A percentile compares a stretch with the other conserved stretches of the same genome.
Conservation (phyloP, 2,797 vertebrate species). For the Triplophysa yarkandensis region DNA sequence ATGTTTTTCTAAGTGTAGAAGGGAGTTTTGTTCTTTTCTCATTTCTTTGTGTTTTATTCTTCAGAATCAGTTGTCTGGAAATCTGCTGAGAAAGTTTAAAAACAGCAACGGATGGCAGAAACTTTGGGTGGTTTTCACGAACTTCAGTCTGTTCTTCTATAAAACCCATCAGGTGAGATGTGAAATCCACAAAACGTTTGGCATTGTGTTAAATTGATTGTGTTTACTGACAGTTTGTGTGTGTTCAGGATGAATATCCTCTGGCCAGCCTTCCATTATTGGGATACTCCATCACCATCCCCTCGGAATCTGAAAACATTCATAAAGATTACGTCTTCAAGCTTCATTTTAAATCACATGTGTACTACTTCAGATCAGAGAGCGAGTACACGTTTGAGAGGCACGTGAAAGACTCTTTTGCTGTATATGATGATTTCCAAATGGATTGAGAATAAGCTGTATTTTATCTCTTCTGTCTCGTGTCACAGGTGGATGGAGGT, state of each 20-base stretch:
- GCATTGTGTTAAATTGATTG: conserved; percentile 39
- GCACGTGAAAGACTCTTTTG: conserved; percentile 67
- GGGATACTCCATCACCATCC: conserved; percentile 95
- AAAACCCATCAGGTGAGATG: conserved; percentile 91
- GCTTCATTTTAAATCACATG: conserved; percentile 97
- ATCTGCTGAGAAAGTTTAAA: conserved; percentile 95
- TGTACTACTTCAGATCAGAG: conserved; percentile 98
- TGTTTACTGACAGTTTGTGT: conserved; percentile 41
- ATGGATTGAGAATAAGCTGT: too few species aligned
- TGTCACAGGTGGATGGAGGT: conserved; percentile 96
- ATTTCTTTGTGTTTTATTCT: conserved; percentile 46
- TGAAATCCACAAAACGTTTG: neutral
- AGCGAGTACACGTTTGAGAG: conserved; percentile 97
- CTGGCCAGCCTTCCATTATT: conserved; percentile 95
- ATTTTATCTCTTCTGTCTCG: neutral
- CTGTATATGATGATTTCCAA: too few species aligned
- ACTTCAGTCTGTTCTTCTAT: conserved; percentile 99
- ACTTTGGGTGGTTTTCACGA: conserved; percentile 98
- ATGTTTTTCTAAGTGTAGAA: too few species aligned
- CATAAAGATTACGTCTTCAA: conserved; percentile 99
- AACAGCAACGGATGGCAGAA: conserved; percentile 99
- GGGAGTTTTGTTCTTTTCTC: too few species aligned
- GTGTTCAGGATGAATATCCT: conserved; percentile 91
- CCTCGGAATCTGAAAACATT: conserved; percentile 93
- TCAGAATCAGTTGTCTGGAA: conserved; percentile 96